phyloP scores from a whole-genome alignment of 1,140 invertebrate species.

The Antheraea pernyi region DNA sequence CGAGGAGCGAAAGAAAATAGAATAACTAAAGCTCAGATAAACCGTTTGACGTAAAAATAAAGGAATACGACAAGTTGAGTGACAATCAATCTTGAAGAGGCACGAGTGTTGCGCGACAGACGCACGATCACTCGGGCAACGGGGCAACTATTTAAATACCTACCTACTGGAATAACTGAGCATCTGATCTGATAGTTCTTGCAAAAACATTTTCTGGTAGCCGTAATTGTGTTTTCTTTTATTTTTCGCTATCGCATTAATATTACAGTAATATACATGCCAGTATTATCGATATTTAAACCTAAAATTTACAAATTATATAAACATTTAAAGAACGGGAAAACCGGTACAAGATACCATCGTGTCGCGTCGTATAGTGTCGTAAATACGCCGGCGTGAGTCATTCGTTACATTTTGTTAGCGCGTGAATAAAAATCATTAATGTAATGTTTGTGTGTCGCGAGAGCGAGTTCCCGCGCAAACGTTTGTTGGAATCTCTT shows the following conservation, averaged over 20 bases:
- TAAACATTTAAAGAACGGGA: too few species aligned
- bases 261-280: too few species aligned
- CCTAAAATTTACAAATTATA: too few species aligned
- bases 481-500: not conserved
- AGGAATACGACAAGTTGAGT: not conserved
- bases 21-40: not conserved
- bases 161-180: not conserved
- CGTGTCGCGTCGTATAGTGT: not conserved
- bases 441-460: not conserved
- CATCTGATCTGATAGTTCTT: not conserved
- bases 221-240: too few species aligned
- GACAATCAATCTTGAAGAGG: not conserved
- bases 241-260: too few species aligned
- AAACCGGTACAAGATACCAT: too few species aligned
- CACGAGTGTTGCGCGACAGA: not conserved
- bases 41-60: not conserved
- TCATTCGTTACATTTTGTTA: not conserved
- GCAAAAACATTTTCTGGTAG: not conserved
- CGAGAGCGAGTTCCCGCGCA: not conserved
- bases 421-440: not conserved
- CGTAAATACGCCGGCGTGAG: not conserved
- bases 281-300: too few species aligned
- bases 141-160: not conserved
- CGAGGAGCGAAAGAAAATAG: not conserved
- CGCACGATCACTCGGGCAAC: not conserved